phyloP scores from a whole-genome alignment of 2,797 vertebrate species.

The Sebastes nivosus region DNA sequence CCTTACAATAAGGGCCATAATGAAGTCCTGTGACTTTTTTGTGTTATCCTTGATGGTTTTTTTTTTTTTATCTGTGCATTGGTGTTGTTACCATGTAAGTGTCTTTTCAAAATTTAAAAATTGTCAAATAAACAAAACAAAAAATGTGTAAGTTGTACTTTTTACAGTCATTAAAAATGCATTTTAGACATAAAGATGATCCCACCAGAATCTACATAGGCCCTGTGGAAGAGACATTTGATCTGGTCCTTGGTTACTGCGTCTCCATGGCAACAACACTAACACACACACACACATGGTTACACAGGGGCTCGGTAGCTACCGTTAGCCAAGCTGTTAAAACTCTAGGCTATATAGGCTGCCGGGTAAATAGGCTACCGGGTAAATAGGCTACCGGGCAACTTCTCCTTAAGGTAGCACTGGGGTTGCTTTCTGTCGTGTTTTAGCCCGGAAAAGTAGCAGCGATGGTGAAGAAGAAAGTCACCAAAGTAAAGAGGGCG shows the following conservation, averaged over 20 bases:
- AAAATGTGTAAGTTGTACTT: background rate
- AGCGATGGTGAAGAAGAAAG: conserved; percentile 77
- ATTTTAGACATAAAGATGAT: background rate
- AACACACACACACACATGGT: conserved; percentile 20
- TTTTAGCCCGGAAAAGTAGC: background rate
- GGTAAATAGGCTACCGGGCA: background rate
- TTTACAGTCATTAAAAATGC: background rate
- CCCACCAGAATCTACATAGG: background rate
- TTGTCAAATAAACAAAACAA: no score
- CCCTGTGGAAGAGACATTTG: conserved; percentile 12
- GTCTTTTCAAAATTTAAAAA: no score
- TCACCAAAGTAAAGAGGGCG: conserved; percentile 68
- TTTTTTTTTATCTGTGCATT: no score
- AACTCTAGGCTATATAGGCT: no score
- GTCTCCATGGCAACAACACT: conserved; percentile 59
- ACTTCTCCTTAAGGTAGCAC: background rate
- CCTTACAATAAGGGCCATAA: no score
- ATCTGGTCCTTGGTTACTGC: background rate
- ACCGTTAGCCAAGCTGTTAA: background rate
- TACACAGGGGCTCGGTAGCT: background rate
- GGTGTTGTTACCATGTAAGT: no score
- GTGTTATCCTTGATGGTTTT: no score
- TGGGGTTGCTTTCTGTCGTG: background rate
- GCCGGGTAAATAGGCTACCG: background rate
- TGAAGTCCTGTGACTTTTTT: no score